Percentiles rank a stretch among this genome's conserved stretches.
phyloP scores from a whole-genome alignment of 2,888 invertebrate species.

The Megastigmus dorsalis region DNA sequence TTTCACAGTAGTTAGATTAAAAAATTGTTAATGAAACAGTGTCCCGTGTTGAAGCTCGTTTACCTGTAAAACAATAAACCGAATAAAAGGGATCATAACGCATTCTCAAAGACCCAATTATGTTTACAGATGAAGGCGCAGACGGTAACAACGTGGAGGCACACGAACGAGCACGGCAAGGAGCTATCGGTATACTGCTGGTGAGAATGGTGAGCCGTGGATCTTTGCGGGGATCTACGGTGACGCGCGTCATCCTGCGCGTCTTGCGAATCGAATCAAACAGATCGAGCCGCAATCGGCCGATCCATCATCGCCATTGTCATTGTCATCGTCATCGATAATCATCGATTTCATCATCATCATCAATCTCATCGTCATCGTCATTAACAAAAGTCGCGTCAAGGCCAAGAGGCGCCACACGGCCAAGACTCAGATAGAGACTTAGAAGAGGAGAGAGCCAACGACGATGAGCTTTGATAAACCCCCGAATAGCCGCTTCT shows the following conservation, averaged over 20 bases:
- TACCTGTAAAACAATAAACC: too few species aligned
- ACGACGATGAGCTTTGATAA: neutral
- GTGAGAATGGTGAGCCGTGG: conserved; percentile 77
- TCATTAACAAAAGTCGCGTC: neutral
- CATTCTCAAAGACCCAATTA: too few species aligned
- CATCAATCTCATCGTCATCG: conserved; percentile 3
- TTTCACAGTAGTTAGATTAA: too few species aligned
- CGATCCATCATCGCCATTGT: conserved; percentile 16
- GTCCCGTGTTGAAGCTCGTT: too few species aligned
- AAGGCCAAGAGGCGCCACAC: too few species aligned
- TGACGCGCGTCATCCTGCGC: conserved; percentile 55
- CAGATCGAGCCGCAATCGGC: neutral
- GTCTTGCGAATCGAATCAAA: conserved; percentile 33
- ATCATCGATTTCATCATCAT: neutral
- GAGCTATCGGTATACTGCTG: conserved; percentile 88
- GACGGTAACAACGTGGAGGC: conserved; percentile 85
- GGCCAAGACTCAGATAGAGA: conserved; percentile 31
- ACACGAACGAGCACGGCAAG: conserved; percentile 82
- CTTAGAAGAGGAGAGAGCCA: conserved; percentile 22
- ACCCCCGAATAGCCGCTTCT: too few species aligned
- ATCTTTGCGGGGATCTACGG: conserved; percentile 62
- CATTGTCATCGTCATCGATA: conserved; percentile 3
- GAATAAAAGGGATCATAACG: too few species aligned
- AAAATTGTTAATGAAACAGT: too few species aligned
- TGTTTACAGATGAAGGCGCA: conserved; percentile 83